These are phyloP conservation scores for Drosophila auraria DNA, from an alignment of 1,140 invertebrate genomes.

Conservation along the genomic window DNA sequence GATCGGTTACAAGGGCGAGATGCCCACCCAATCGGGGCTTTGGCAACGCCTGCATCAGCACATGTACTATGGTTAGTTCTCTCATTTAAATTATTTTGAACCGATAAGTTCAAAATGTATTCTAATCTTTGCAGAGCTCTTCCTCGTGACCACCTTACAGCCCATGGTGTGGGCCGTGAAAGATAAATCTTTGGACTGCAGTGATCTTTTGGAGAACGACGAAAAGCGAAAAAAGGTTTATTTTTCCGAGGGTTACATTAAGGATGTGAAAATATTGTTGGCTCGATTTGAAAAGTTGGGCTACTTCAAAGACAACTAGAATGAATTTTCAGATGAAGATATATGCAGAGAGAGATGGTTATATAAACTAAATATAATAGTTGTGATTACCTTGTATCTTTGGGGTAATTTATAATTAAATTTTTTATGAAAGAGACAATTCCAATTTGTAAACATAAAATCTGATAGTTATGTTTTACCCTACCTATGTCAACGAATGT, in stretches of 20 bases:
- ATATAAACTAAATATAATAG: not conserved
- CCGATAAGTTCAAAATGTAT: not conserved
- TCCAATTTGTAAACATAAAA: not conserved
- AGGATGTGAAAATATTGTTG: slow-evolving; percentile 35
- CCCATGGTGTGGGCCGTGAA: slow-evolving; percentile 18
- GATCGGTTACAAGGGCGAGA: slow-evolving; percentile 38
- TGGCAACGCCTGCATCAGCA: slow-evolving; percentile 33
- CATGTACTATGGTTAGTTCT: slow-evolving; percentile 34
- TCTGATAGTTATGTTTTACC: too few species aligned
- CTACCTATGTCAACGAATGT: not conserved
- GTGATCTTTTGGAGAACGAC: slow-evolving; percentile 34
- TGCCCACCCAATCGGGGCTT: slow-evolving; percentile 42
- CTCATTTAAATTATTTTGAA: not conserved
- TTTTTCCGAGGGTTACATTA: slow-evolving; percentile 17
- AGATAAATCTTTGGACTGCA: not conserved
- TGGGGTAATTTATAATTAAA: too few species aligned
- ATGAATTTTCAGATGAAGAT: not conserved
- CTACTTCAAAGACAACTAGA: not conserved
- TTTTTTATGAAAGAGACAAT: not conserved
- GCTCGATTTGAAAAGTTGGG: slow-evolving; percentile 22
- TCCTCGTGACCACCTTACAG: slow-evolving; percentile 32
- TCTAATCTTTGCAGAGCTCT: slow-evolving; percentile 16
- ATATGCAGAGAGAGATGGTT: not conserved
- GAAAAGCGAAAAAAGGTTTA: slow-evolving; percentile 5
- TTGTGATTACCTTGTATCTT: too few species aligned